Evolutionary conservation across 1,140 invertebrate species (phyloP), one percentile per base, ranked within the genome.

Genomic region (Drosophila tristis): DNA sequence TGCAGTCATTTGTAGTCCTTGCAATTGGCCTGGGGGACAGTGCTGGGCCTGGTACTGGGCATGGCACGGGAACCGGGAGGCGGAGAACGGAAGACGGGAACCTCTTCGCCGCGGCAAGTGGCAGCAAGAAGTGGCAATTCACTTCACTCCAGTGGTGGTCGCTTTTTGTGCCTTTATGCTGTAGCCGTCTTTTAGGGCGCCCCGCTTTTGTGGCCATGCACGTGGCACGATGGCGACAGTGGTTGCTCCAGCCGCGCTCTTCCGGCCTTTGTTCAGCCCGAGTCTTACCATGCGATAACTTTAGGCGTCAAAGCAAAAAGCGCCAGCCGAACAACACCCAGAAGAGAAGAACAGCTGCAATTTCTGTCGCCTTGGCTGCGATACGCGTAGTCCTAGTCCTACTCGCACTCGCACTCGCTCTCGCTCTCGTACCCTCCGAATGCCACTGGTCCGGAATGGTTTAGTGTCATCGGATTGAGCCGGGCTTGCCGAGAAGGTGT

Each of bases 1-100:
- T 78, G 76, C 76, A 71, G 73, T 64, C 66, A 61, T 75, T 78
- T 78, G 66, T 78, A 78, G 57, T 72, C 66, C 56, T 78, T 47
- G 39, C 44, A 44, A 53, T 61, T 57, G 53, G 43, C 39, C 51
- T 4, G 20, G 45, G 42, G 70, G 56, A 42, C 44, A 16, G n/a
- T 29, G 16, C 44, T 43, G 45, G 11, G 43, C 43, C 7, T 59
- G 42, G 25, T 35, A 25, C 44, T 35, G 50, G 50, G 44, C 29
- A 2, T 35, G 35, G 45, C 47, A 47, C 49, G 61, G 39, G 71
- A 13, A 39, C 35, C 9, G 9, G 23, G 2, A 25, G 4, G 23
- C 23, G 23, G 16, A 16, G 1, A 1, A 20, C 20, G 20, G 20
- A 20, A 31, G 29, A 31, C 29, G 29, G 29, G 39, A 45, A 45